phyloP scores from a whole-genome alignment of 2,888 invertebrate species.

The Calliopum simillimum region DNA sequence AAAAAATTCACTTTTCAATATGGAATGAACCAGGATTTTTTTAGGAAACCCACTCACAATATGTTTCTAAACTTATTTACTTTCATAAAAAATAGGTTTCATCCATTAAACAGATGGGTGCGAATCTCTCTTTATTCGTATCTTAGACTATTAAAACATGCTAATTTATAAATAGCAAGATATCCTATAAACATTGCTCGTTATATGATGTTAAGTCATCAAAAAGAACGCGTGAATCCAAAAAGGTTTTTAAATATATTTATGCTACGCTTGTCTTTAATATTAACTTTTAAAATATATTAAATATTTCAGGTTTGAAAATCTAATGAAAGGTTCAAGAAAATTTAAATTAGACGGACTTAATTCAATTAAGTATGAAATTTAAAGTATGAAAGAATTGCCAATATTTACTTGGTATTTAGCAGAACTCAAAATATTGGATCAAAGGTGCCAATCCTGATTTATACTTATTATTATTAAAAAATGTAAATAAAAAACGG shows the following conservation, averaged over 20 bases:
- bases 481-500: too few species aligned
- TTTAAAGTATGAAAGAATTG: conserved; percentile 75
- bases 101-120: too few species aligned
- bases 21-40: too few species aligned
- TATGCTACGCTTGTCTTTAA: neutral
- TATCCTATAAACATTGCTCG: conserved; percentile 93
- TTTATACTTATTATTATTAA: too few species aligned
- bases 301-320: conserved; percentile 77
- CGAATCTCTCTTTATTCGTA: too few species aligned
- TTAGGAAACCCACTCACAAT: too few species aligned
- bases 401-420: conserved; percentile 86
- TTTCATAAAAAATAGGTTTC: too few species aligned
- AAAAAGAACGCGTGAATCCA: conserved; percentile 89
- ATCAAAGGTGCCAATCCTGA: too few species aligned
- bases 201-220: conserved; percentile 96
- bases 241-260: conserved; percentile 73
- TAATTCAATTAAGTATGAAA: conserved; percentile 83
- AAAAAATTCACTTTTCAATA: too few species aligned
- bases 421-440: conserved; percentile 79
- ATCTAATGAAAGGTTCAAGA: conserved; percentile 85
- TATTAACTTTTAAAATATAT: neutral
- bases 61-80: too few species aligned
- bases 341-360: conserved; percentile 88
- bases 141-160: conserved; percentile 77
- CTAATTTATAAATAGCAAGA: conserved; percentile 88